Evolutionary conservation across 2,113 vertebrate species (phyloP).

Genomic region (Scopus umbretta): DNA sequence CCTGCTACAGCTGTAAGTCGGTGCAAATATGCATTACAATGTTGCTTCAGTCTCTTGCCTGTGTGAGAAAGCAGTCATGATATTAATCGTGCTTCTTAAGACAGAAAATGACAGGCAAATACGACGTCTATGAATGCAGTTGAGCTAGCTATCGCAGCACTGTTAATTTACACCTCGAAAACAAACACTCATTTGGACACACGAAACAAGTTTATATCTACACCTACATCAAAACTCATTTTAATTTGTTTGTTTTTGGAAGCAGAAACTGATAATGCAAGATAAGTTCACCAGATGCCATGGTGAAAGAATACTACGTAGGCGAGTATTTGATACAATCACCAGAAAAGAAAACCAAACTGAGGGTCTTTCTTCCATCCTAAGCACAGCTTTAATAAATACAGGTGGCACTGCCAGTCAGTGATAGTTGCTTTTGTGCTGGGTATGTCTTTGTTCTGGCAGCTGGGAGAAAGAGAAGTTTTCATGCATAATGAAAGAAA

Average conservation of each 20-base stretch:
- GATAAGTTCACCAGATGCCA: background rate
- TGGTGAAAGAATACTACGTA: background rate
- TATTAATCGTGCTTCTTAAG: background rate
- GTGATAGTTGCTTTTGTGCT: constrained; percentile 12
- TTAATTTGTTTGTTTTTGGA: background rate
- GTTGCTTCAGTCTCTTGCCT: background rate
- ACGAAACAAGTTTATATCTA: background rate
- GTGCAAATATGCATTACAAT: background rate
- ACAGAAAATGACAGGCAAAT: background rate
- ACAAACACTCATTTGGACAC: background rate
- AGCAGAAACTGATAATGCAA: background rate
- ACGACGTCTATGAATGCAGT: background rate
- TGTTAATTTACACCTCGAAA: background rate
- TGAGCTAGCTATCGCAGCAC: background rate
- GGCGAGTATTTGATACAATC: background rate
- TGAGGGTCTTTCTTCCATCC: background rate
- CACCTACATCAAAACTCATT: background rate
- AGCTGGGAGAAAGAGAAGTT: constrained; percentile 55
- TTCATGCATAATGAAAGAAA: constrained; percentile 50
- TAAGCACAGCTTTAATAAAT: constrained; percentile 38
- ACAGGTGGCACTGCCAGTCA: constrained; percentile 53
- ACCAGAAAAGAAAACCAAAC: constrained; percentile 14
- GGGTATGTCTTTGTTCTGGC: constrained; percentile 58
- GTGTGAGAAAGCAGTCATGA: background rate
- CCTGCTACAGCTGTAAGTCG: background rate